phyloP scores from a whole-genome alignment of 2,797 vertebrate species.

The Propithecus perrieri region DNA sequence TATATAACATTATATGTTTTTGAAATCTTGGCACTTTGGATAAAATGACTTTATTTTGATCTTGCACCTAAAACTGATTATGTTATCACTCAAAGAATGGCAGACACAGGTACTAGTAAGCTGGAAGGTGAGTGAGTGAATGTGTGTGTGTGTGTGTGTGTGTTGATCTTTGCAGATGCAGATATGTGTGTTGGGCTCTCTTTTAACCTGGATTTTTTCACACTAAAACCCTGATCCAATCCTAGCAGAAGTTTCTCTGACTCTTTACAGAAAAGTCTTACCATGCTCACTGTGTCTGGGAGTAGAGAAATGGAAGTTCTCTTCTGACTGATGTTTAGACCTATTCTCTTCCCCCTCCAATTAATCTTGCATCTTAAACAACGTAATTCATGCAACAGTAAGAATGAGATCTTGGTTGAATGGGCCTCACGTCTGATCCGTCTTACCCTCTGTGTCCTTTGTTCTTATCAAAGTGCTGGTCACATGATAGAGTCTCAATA shows the following conservation, averaged over 20 bases:
- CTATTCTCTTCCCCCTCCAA: background rate
- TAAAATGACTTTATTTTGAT: conserved; percentile 30
- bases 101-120: background rate
- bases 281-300: background rate
- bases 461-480: background rate
- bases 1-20: background rate
- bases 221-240: background rate
- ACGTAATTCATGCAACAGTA: background rate
- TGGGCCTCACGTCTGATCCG: background rate
- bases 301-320: conserved; percentile 2
- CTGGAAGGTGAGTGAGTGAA: background rate
- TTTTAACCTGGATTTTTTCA: background rate
- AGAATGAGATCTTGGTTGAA: background rate
- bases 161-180: background rate
- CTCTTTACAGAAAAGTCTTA: background rate
- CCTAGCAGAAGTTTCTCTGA: background rate
- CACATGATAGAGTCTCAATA: background rate
- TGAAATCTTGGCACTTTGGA: background rate
- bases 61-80: background rate
- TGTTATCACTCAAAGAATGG: background rate
- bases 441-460: background rate
- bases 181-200: background rate
- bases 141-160: background rate
- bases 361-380: background rate
- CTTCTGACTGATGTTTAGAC: background rate